These are phyloP conservation scores for Callipepla californica DNA, from an alignment of 2,113 vertebrate species.

Conservation along the genomic window DNA sequence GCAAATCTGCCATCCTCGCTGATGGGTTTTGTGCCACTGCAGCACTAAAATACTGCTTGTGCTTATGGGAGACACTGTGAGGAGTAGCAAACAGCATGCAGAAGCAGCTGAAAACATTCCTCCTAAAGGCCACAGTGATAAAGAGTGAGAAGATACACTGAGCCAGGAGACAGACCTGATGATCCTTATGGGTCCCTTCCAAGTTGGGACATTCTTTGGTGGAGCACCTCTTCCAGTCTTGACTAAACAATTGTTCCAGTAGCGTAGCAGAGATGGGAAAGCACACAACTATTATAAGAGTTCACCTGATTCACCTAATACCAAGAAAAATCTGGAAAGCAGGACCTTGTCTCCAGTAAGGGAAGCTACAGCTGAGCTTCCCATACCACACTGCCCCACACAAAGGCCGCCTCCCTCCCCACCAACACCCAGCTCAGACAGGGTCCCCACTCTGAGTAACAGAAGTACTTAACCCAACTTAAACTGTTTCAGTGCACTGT, in stretches of 20 bases:
- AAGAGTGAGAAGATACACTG: not conserved
- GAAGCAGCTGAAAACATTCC: not conserved
- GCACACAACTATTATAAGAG: not conserved
- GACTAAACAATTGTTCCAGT: not conserved
- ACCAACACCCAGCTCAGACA: not conserved
- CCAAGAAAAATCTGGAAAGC: not conserved
- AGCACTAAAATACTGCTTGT: not conserved
- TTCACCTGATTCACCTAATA: not conserved
- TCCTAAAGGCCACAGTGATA: not conserved
- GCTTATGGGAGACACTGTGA: not conserved
- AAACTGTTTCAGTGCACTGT: not conserved
- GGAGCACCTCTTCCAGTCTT: not conserved
- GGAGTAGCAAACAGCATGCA: not conserved
- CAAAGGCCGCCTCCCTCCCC: not conserved
- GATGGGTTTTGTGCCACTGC: not conserved
- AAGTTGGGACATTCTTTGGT: too few relatives aligned
- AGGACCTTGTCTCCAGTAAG: not conserved
- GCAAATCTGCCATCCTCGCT: not conserved
- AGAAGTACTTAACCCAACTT: not conserved
- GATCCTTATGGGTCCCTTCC: too few relatives aligned
- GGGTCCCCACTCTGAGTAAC: not conserved
- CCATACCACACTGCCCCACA: not conserved
- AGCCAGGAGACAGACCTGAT: too few relatives aligned
- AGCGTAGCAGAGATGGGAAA: not conserved
- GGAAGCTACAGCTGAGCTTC: not conserved